Base-by-base conservation (phyloP, 1,140 invertebrate species). In the Cotesia vestalis region DNA sequence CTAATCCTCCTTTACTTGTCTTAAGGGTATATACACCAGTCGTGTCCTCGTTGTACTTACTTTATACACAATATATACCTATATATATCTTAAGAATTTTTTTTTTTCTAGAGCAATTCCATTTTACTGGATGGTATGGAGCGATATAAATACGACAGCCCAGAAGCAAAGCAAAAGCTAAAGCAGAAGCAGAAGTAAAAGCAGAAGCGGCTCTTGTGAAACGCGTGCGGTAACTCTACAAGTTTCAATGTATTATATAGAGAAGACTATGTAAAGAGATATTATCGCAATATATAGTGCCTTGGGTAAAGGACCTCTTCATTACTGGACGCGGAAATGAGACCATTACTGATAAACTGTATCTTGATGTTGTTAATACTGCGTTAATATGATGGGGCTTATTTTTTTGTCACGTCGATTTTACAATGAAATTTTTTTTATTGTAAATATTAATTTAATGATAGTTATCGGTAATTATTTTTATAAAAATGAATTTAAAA, bases 281-380 rank as follows among this genome's bases (percentile, higher is more conserved):
- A 9, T 27, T 73, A 73, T 73, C 66, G 11, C 60, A 38, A 51
- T 12, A 46, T 46, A 46, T 46, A 46, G 40, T 27, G 53, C 63
- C 70, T 59, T 55, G 71, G 62, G 71, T 67, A 63, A 61, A 64
- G 60, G 69, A 71, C 61, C 69, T 63, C 60, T 71, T 71, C 62
- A 66, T 72, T 72, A 66, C 53, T 52, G 62, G 71, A 69, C 36
- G 59, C 71, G 66, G 66, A 73, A 73, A 68, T 62, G 66, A 69
- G 66, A 68, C 71, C 17, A 68, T 73, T 73, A 73, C 71, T 64
- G 71, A 73, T 73, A 73, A 46, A 68, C 57, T 40, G 52, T 59
- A 69, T 73, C 71, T 73, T 20, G 34, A 64, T 51, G 17, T 17
- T 51, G 62, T 14, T 36, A 51, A 20, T 17, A 20, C 6, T 27